These are phyloP conservation scores for Drosophila nebulosa DNA, from an alignment of 1,140 invertebrate genomes.

Conservation along the genomic window DNA sequence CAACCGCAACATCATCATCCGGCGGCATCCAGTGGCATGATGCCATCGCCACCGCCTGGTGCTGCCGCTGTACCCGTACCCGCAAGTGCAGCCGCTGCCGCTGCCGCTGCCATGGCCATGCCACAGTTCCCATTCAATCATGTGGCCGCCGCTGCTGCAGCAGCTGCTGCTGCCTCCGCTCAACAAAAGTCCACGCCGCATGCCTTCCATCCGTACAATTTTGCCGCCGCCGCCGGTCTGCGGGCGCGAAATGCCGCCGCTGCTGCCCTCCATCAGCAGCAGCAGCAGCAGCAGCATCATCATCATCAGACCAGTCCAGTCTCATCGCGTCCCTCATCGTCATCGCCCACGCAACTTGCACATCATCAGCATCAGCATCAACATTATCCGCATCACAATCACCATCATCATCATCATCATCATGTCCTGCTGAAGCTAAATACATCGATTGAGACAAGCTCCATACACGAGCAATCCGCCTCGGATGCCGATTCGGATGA, in stretches of 20 bases:
- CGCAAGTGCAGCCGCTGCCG: slow-evolving; percentile 66
- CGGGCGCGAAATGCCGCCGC: slow-evolving; percentile 68
- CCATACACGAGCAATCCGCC: slow-evolving; percentile 84
- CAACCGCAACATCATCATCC: slow-evolving; percentile 7
- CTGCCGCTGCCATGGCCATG: slow-evolving; percentile 62
- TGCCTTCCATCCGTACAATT: slow-evolving; percentile 78
- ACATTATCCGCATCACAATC: neutral
- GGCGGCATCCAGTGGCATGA: slow-evolving; percentile 48
- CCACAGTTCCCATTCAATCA: slow-evolving; percentile 82
- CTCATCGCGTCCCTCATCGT: slow-evolving; percentile 82
- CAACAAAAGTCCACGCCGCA: slow-evolving; percentile 54
- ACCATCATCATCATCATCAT: neutral
- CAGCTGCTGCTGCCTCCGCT: slow-evolving; percentile 81
- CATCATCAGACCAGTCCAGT: slow-evolving; percentile 81
- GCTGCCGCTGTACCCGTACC: slow-evolving; percentile 41
- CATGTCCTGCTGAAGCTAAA: slow-evolving; percentile 82
- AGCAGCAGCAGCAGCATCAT: slow-evolving; percentile 26
- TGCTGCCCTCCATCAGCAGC: slow-evolving; percentile 40
- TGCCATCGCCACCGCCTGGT: slow-evolving; percentile 81
- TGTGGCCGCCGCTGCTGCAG: slow-evolving; percentile 81
- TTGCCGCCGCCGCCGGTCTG: slow-evolving; percentile 73
- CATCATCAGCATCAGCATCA: neutral
- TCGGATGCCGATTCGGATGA: slow-evolving; percentile 85
- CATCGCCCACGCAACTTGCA: slow-evolving; percentile 80
- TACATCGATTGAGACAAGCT: slow-evolving; percentile 83